These are phyloP conservation scores for Cherax destructor DNA, from an alignment of 1,140 invertebrate species.

Conservation along the genomic window DNA sequence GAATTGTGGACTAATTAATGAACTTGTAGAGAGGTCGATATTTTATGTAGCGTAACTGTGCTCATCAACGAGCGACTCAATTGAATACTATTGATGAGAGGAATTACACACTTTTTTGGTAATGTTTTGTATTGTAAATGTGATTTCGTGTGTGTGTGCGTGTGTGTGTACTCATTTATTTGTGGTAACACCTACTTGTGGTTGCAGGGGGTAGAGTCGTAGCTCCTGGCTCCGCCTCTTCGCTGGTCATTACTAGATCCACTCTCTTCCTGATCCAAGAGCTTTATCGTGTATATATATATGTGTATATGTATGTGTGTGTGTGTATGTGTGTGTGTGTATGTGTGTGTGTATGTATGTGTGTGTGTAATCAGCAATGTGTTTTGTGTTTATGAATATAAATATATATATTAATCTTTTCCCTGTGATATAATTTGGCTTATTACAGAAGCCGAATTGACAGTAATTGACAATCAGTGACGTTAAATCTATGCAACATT, in stretches of 20 bases:
- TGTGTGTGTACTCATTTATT: conserved; percentile 16
- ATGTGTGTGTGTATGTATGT: conserved; percentile 3
- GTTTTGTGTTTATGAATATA: neutral
- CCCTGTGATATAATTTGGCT: neutral
- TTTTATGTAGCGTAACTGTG: too few relatives aligned
- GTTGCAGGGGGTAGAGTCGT: too few relatives aligned
- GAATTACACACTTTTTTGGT: too few relatives aligned
- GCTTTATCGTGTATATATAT: neutral
- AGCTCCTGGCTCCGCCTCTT: too few relatives aligned
- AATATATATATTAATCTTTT: neutral
- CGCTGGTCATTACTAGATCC: too few relatives aligned
- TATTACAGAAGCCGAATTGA: too few relatives aligned
- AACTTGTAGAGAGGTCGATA: too few relatives aligned
- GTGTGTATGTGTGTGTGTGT: conserved; percentile 39
- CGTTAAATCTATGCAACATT: neutral
- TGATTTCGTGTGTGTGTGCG: conserved; percentile 15
- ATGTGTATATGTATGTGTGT: conserved; percentile 23
- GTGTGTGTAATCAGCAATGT: neutral
- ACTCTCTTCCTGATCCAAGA: too few relatives aligned
- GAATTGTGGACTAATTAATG: too few relatives aligned
- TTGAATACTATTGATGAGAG: too few relatives aligned
- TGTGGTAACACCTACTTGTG: neutral
- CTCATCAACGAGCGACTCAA: too few relatives aligned
- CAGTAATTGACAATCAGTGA: too few relatives aligned
- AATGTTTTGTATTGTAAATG: neutral